Base-by-base conservation (phyloP, 2,113 vertebrate species). In the Pterocles burchelli region DNA sequence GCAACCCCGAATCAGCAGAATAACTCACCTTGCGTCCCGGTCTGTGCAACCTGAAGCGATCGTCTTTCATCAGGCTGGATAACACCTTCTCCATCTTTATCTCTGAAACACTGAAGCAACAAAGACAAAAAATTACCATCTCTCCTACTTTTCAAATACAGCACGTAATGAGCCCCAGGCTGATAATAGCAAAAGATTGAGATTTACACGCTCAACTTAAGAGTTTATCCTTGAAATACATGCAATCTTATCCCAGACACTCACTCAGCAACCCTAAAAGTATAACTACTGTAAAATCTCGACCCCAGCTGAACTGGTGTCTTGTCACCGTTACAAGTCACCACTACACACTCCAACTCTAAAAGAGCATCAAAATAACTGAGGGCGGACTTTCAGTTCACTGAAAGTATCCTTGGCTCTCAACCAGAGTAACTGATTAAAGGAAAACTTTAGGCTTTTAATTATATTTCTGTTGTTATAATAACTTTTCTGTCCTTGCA, bases 21-120 rank as follows among this genome's bases (percentile, higher is more conserved):
- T 89, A 96, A 91, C 97, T 97, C 82, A 99, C 99, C 99, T 98
- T 98, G 73, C 95, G 46, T 31, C 96, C 93, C 91, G 98, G 97
- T n/a, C 96, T 98, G 74, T 90, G 98, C 78, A 98, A 92, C 96
- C 93, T 98, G 92, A 99, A 99, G 33, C 97, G 83, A 68, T 99
- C 98, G 2, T 99, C 98, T 43, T 93, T 96, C 95, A 98, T 97
- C 92, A 99, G 97, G 46, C 90, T 96, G 41, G 98, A 98, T 82
- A 99, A 96, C 22, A 99, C 97, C n/a, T 98, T 97, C 85, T 98
- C 98, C 98, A 99, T 97, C 98, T 99, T 99, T 26, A 99, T 97
- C 96, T 99, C 99, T 20, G 98, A 98, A 76, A 99, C 72, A 82
- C 99, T 99, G 97, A 72, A 94, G 96, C 5, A 62, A 36, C 52